Percentiles rank a stretch among this genome's conserved stretches.
Evolutionary conservation across 2,888 invertebrate genomes (phyloP).

Genomic region (Diaperis boleti): DNA sequence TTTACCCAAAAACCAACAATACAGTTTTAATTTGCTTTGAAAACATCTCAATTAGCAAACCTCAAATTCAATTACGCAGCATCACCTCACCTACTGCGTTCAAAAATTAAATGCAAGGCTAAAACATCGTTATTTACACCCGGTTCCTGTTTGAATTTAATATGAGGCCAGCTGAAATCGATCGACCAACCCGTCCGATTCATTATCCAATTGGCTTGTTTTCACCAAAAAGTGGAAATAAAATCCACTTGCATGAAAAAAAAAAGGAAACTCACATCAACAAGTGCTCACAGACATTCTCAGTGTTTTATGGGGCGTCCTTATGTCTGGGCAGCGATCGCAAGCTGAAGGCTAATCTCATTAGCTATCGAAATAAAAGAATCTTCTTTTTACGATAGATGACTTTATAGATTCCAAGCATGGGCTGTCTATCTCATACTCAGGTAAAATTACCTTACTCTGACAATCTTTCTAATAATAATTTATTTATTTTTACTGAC

Average conservation of each 20-base stretch:
- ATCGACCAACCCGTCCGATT: background rate
- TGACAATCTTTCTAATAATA: no score
- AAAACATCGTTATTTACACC: constrained; percentile 7
- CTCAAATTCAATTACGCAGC: constrained; percentile 4
- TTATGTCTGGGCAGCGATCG: constrained; percentile 18
- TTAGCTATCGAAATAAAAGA: background rate
- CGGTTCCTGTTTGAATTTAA: constrained; percentile 5
- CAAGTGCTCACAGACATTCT: constrained; percentile 21
- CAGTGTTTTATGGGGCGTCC: constrained; percentile 29
- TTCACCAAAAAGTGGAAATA: constrained; percentile 8
- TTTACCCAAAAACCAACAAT: constrained; percentile 10
- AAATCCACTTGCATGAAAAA: constrained; percentile 4
- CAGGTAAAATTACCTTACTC: no score
- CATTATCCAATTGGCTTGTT: constrained; percentile 17
- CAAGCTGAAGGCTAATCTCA: constrained; percentile 5
- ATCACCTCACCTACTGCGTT: background rate
- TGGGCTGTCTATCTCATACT: no score
- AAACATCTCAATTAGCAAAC: constrained; percentile 2
- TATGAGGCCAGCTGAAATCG: background rate
- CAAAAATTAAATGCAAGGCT: background rate
- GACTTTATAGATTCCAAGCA: no score
- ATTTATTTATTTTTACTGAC: no score
- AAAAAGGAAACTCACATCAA: constrained; percentile 23
- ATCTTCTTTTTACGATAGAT: no score
- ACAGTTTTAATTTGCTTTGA: constrained; percentile 9